phyloP scores from a whole-genome alignment of 2,888 invertebrate genomes.

The Drosophila rubida region DNA sequence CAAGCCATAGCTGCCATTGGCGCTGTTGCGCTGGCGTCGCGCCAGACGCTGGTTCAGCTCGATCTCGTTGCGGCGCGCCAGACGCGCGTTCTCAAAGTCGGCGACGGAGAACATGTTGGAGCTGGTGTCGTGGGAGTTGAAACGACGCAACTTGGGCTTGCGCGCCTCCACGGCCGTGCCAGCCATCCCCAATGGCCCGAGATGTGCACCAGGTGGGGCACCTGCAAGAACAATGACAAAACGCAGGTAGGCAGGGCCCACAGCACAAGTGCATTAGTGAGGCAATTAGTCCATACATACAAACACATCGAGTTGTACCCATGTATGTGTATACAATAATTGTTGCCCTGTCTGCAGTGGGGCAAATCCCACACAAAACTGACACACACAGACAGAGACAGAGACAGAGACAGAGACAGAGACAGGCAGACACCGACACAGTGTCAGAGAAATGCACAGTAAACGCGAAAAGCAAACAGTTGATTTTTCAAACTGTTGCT shows the following conservation, averaged over 20 bases:
- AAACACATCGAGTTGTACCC: background rate
- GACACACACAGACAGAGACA: slow-evolving; percentile 8
- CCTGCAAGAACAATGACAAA: slow-evolving; percentile 50
- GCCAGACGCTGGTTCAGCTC: slow-evolving; percentile 84
- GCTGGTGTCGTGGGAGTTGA: slow-evolving; percentile 85
- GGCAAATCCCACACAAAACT: slow-evolving; percentile 65
- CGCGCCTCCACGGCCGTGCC: slow-evolving; percentile 78
- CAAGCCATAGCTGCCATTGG: slow-evolving; percentile 78
- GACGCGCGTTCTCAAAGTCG: slow-evolving; percentile 85
- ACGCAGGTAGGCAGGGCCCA: slow-evolving; percentile 33
- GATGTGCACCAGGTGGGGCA: slow-evolving; percentile 66
- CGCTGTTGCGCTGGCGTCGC: slow-evolving; percentile 83
- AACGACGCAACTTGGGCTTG: slow-evolving; percentile 84
- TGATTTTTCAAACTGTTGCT: slow-evolving; percentile 64
- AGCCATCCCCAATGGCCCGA: slow-evolving; percentile 61
- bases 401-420: slow-evolving; percentile 4
- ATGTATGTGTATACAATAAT: slow-evolving; percentile 25
- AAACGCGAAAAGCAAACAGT: slow-evolving; percentile 36
- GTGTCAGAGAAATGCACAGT: slow-evolving; percentile 27
- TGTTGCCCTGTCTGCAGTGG: slow-evolving; percentile 47
- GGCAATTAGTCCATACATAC: slow-evolving; percentile 47
- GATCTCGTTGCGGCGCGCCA: slow-evolving; percentile 84
- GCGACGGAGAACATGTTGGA: slow-evolving; percentile 85
- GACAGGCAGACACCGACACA: slow-evolving; percentile 13
- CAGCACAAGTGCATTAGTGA: slow-evolving; percentile 58